phyloP scores from a whole-genome alignment of 92 coral and sea anemone genomes.

The Heteractis magnifica region DNA sequence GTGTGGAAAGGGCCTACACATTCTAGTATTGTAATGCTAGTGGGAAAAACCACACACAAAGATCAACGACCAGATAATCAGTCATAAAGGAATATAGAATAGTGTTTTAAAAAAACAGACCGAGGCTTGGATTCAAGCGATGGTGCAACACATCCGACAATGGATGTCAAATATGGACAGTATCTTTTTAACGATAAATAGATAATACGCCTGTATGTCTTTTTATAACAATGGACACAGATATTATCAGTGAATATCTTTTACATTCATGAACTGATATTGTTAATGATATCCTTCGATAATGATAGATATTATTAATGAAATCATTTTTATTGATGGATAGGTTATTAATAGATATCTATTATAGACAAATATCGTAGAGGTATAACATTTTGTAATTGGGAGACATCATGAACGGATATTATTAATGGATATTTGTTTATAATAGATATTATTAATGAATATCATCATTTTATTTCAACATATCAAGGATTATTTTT shows the following conservation, averaged over 20 bases:
- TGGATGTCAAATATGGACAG: neutral
- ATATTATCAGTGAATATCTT: neutral
- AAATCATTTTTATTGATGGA: neutral
- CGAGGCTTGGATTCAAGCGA: neutral
- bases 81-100: neutral
- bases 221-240: neutral
- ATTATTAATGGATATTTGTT: neutral
- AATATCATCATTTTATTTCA: neutral
- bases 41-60: neutral
- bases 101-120: neutral
- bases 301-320: neutral
- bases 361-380: neutral
- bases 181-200: neutral
- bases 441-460: neutral
- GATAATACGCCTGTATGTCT: neutral
- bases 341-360: neutral
- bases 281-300: neutral
- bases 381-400: neutral
- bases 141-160: neutral
- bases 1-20: too few species aligned
- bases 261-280: neutral
- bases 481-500: too few species aligned
- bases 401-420: neutral
- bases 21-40: neutral
- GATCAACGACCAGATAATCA: neutral